phyloP scores from a whole-genome alignment of 2,113 vertebrate genomes.

The Poecilia latipinna region DNA sequence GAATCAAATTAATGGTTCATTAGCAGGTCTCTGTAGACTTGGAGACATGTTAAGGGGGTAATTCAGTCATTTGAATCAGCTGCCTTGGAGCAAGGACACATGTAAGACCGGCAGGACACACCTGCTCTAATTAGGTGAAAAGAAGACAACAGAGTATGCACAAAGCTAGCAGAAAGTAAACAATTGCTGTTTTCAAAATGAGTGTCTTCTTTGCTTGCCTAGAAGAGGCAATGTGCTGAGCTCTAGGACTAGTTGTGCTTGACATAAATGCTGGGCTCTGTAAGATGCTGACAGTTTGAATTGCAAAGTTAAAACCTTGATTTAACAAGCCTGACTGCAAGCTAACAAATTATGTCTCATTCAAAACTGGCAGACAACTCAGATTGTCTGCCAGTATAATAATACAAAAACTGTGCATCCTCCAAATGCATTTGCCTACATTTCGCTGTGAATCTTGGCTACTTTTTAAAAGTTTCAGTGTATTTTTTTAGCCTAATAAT shows the following conservation, averaged over 20 bases:
- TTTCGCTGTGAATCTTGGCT: no score
- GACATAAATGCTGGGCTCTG: background rate
- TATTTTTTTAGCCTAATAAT: no score
- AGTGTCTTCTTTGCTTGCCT: no score
- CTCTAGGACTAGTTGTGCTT: background rate
- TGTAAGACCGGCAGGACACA: background rate
- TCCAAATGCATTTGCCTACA: no score
- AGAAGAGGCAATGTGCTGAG: background rate
- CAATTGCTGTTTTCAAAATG: no score
- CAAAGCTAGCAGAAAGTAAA: background rate
- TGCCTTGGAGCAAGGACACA: background rate
- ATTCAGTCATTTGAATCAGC: background rate
- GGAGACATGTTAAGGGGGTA: background rate
- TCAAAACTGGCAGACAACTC: background rate
- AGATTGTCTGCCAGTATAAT: no score
- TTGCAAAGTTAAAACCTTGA: background rate
- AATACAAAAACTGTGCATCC: background rate
- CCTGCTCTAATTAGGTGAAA: background rate
- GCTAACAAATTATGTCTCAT: background rate
- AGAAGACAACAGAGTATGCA: background rate
- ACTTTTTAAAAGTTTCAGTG: no score
- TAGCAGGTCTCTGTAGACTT: background rate
- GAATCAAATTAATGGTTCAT: background rate
- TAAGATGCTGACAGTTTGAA: background rate
- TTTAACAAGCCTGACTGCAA: background rate